Base-by-base conservation (phyloP, 2,888 invertebrate genomes). In the Sesamia inferens region DNA sequence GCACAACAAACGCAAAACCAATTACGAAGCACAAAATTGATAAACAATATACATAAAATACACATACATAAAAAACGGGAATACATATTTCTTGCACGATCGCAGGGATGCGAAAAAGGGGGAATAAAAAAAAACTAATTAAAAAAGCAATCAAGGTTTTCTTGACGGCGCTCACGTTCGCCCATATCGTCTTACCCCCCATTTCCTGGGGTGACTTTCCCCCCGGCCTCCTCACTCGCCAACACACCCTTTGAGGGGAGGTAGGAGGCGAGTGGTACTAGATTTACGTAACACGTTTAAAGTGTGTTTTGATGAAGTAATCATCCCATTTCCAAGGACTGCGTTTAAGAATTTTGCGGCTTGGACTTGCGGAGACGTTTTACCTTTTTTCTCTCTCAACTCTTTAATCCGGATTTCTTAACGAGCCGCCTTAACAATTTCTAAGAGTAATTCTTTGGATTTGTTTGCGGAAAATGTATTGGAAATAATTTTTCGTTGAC, bases 61-160 rank as follows among this genome's bases (percentile, higher is more conserved):
- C 88, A 91, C 87, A 87, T 89, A 90, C 85, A 89, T 86, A 90
- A 88, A 83, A 87, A 88, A 86, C 81, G 79, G 89, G 89, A 93
- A 93, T 95, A 94, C 95, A 95, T 95, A 95, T 94, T 95, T 95
- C 95, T 93, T 94, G 90, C 90, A 93, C 94, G 93, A 93, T 93
- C 91, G 90, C 87, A 88, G 91, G 90, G 95, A 95, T 93, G 95
- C 95, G 94, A 94, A 95, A 94, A 95, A 93, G 95, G 95, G 96
- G 94, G 94, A 93, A 92, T 89, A 92, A 94, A 95, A 95, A 95
- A 94, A 94, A 94, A 96, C 96, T 96, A 96, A 96, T 96, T 96
- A 96, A 96, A 96, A 96, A 96, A 96, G 96, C 96, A 96, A 96
- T 96, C 96, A 96, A 95, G 96, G 96, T 96, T 96, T 96, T 96